Percentiles rank a stretch among this genome's conserved stretches.
Conservation (phyloP, 1,140 invertebrate genomes). For the Drosophila littoralis region DNA sequence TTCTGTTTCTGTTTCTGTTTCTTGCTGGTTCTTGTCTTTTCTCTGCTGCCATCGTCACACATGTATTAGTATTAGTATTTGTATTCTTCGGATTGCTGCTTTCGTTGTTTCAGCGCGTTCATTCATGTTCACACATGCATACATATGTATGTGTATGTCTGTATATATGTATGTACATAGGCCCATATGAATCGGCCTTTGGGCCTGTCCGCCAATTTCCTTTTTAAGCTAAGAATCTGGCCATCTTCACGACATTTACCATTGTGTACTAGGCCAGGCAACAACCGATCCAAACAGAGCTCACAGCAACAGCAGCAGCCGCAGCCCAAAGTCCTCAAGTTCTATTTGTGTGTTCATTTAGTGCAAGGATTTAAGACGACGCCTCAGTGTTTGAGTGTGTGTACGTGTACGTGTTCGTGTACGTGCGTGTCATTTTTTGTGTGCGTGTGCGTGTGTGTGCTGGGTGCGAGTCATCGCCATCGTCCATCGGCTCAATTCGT, state of each 20-base stretch:
- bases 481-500: constrained; percentile 32
- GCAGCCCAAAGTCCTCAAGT: constrained; percentile 30
- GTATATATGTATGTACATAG: not conserved
- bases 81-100: constrained; percentile 30
- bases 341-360: constrained; percentile 44
- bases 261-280: constrained; percentile 75
- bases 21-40: constrained; percentile 38
- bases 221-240: constrained; percentile 77
- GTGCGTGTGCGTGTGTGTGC: constrained; percentile 26
- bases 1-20: constrained; percentile 15
- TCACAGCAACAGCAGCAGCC: constrained; percentile 10
- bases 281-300: constrained; percentile 44
- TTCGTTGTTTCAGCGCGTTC: constrained; percentile 30
- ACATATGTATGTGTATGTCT: not conserved
- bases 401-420: constrained; percentile 4
- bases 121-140: constrained; percentile 34
- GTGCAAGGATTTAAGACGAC: constrained; percentile 65
- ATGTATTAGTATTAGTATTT: constrained; percentile 12
- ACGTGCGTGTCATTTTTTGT: constrained; percentile 14
- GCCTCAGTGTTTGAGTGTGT: constrained; percentile 12
- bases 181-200: constrained; percentile 9
- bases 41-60: constrained; percentile 14
- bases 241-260: constrained; percentile 66
- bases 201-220: constrained; percentile 57
- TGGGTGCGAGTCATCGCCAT: constrained; percentile 38